Base-by-base conservation (phyloP, 2,113 vertebrate genomes). In the Aegotheles bennettii region DNA sequence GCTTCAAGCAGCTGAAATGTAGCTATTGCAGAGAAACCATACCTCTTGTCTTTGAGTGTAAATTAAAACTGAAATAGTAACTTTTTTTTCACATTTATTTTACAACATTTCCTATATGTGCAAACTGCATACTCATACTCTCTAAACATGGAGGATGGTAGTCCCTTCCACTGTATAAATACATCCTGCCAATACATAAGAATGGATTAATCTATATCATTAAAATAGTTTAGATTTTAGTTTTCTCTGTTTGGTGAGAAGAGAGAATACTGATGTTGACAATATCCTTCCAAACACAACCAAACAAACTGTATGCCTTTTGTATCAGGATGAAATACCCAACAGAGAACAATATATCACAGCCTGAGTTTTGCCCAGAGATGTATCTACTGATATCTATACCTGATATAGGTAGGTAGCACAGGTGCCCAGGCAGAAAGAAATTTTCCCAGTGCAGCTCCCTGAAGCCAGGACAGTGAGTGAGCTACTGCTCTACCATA, bases 11-110 rank as follows among this genome's bases (percentile, higher is more conserved):
- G 95, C 93, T 95, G 93, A 97, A 97, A 97, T 96, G 69, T 94
- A 96, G 94, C 96, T 96, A 93, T 87, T 95, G 92, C 92, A 96
- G 96, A 96, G 94, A 97, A 97, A 96, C 40, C 40, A 81, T 93
- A 91, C 63, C n/a, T 92, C 95, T 95, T 95, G 67, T 78, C 70
- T 97, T 57, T 76, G 51, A 77, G 53, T 91, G 94, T 95, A 96
- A 98, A 97, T 96, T 98, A 96, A 97, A 96, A 95, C 83, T 80
- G 93, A 96, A 97, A 94, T 78, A 91, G 23, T 24, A 48, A 48
- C 23, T 24, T 13, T 45, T 45, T 95, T 90, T 91, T 82, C 61
- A 85, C 28, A 90, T 93, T 84, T 91, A 93, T 69, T 94, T 90
- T 92, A 77, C 84, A 91, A 88, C 43, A 95, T 75, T 94, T 75